These are phyloP conservation scores for Erinaceus europaeus DNA, from an alignment of 2,113 vertebrate genomes.

Conservation along the genomic window DNA sequence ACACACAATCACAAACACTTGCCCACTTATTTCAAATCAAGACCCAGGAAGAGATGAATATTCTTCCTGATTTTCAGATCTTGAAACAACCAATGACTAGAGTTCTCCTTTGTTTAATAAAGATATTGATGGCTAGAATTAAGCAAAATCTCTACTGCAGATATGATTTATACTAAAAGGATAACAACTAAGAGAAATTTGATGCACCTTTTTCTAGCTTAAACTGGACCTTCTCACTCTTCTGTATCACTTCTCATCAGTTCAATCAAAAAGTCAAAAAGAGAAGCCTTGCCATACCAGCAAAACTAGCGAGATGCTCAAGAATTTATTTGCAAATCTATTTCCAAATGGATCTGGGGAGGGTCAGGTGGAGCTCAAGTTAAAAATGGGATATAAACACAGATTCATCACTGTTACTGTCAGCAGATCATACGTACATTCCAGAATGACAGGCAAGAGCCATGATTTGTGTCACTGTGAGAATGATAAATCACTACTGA, in stretches of 20 bases:
- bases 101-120: background rate
- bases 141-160: background rate
- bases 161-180: background rate
- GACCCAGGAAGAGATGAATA: background rate
- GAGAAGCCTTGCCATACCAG: background rate
- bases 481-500: slow-evolving; percentile 82
- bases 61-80: background rate
- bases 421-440: slow-evolving; percentile 74
- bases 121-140: background rate
- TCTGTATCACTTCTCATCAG: background rate
- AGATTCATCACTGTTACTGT: slow-evolving; percentile 77
- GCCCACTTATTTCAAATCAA: background rate
- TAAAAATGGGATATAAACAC: slow-evolving; percentile 78
- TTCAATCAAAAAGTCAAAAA: background rate
- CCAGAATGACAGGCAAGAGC: slow-evolving; percentile 78
- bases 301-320: background rate
- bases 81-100: background rate
- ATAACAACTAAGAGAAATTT: background rate
- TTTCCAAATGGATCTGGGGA: slow-evolving; percentile 75
- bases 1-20: background rate
- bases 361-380: slow-evolving; percentile 73
- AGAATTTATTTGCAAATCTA: background rate
- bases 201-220: background rate
- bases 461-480: slow-evolving; percentile 82
- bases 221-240: background rate